These are phyloP conservation scores for Troglohyphantes excavatus DNA, from an alignment of 2,888 invertebrate genomes.

Conservation along the genomic window DNA sequence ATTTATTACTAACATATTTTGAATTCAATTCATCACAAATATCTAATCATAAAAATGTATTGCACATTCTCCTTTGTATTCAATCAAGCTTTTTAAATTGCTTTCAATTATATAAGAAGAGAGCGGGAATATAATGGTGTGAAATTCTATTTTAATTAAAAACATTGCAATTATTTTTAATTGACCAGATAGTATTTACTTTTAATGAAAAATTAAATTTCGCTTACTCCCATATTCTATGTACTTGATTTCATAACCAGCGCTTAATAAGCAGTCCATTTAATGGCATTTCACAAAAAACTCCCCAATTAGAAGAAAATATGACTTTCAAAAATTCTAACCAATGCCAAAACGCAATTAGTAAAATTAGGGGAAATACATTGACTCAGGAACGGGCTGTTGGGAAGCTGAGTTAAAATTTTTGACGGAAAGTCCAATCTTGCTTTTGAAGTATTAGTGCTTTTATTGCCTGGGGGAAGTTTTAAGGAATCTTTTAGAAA, in stretches of 20 bases:
- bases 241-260: not conserved
- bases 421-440: not conserved
- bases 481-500: not conserved
- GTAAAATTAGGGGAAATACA: conserved; percentile 39
- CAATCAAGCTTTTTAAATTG: too few relatives aligned
- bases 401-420: not conserved
- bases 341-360: conserved; percentile 64
- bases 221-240: not conserved
- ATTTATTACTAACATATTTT: too few relatives aligned
- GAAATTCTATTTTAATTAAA: too few relatives aligned
- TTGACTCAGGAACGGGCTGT: not conserved
- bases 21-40: too few relatives aligned
- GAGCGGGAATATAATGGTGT: too few relatives aligned
- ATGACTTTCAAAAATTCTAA: conserved; percentile 46
- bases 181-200: not conserved
- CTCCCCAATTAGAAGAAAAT: conserved; percentile 46
- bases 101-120: too few relatives aligned
- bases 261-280: not conserved
- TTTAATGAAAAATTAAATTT: not conserved
- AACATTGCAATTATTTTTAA: conserved; percentile 1
- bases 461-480: not conserved
- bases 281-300: not conserved
- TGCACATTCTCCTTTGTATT: too few relatives aligned
- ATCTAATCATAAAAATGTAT: too few relatives aligned
- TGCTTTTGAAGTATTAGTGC: conserved; percentile 2